phyloP scores from a whole-genome alignment of 2,888 invertebrate genomes.

The Scotopteryx bipunctaria region DNA sequence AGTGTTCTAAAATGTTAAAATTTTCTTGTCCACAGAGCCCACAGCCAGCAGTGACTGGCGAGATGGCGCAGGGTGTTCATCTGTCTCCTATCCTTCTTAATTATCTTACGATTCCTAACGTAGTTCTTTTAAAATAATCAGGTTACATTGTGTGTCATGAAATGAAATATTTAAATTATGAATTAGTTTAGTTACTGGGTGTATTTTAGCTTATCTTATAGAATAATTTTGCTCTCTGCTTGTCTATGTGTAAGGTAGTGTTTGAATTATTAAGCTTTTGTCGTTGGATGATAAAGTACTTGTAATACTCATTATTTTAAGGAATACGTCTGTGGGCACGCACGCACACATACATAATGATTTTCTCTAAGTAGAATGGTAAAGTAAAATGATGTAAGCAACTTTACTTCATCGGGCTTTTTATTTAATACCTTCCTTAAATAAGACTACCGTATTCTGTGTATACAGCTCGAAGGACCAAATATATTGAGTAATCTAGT shows the following conservation, averaged over 20 bases:
- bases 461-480: neutral
- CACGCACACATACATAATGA: slow-evolving; percentile 63
- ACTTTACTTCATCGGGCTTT: slow-evolving; percentile 24
- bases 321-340: slow-evolving; percentile 55
- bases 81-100: slow-evolving; percentile 19
- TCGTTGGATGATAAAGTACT: slow-evolving; percentile 61
- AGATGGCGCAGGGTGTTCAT: slow-evolving; percentile 8
- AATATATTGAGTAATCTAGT: too few relatives aligned
- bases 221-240: slow-evolving; percentile 35
- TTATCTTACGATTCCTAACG: slow-evolving; percentile 10
- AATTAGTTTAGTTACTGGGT: slow-evolving; percentile 23
- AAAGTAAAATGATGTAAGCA: slow-evolving; percentile 44
- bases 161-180: slow-evolving; percentile 38
- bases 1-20: too few relatives aligned
- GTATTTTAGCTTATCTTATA: slow-evolving; percentile 35
- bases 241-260: slow-evolving; percentile 53
- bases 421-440: slow-evolving; percentile 29
- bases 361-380: slow-evolving; percentile 39
- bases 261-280: slow-evolving; percentile 51
- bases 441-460: neutral
- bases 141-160: slow-evolving; percentile 36
- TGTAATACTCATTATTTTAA: slow-evolving; percentile 76
- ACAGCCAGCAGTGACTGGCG: neutral
- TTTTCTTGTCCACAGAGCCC: slow-evolving; percentile 4
- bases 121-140: slow-evolving; percentile 29